Evolutionary conservation across 2,113 vertebrate genomes (phyloP).

Genomic region (Catharus fuscescens): DNA sequence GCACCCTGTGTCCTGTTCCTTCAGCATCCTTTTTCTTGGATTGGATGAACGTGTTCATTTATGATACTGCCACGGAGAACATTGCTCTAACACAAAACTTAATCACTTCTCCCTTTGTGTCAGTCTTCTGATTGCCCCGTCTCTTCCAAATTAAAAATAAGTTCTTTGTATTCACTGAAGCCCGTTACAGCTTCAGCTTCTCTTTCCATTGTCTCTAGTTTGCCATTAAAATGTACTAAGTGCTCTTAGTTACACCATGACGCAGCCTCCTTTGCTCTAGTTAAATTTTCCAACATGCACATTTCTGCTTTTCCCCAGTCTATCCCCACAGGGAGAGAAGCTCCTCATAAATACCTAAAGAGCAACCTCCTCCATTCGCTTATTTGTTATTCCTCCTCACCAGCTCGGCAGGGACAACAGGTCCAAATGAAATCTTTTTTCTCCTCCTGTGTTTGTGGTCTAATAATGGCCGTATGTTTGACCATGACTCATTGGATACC

Average conservation of each 20-base stretch:
- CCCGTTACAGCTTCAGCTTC: not conserved
- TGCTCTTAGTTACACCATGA: constrained; percentile 22
- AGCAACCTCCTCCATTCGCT: constrained; percentile 46
- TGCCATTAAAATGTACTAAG: constrained; percentile 19
- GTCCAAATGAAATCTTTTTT: constrained; percentile 67
- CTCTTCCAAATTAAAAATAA: constrained; percentile 29
- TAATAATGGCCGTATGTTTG: constrained; percentile 70
- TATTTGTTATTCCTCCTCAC: constrained; percentile 67
- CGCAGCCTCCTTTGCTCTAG: constrained; percentile 7
- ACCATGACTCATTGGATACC: constrained; percentile 72
- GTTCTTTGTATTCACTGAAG: not conserved
- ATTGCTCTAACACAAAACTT: not conserved
- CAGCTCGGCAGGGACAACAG: constrained; percentile 60
- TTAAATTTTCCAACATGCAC: constrained; percentile 44
- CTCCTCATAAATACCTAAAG: constrained; percentile 71
- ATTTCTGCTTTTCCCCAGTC: constrained; percentile 43
- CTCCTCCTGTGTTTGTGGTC: constrained; percentile 66
- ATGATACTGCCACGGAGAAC: not conserved
- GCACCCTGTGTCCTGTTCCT: not conserved
- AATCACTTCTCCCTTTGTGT: not conserved
- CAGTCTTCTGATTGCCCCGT: not conserved
- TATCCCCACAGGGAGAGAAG: constrained; percentile 63
- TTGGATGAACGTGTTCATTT: not conserved
- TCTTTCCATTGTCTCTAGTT: not conserved
- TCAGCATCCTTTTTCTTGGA: not conserved